Conservation (phyloP, 2,113 vertebrate genomes). For the Oryctolagus cuniculus region mOryCun1.1 NC_091440.1:50147501-50148000, state of each 20-base stretch:
- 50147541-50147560: background rate
- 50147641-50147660: conserved; percentile 5
- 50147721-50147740: conserved; percentile 16
- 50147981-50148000: too few species aligned
- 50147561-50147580: conserved; percentile 19
- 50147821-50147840: conserved; percentile 25
- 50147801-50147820: background rate
- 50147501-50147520: background rate
- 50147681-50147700: background rate
- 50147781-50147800: conserved; percentile 15
- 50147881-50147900: background rate
- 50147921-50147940: background rate
- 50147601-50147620: background rate
- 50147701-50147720: background rate
- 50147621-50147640: background rate
- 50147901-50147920: background rate
- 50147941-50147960: too few species aligned
- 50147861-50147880: background rate
- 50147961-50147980: too few species aligned
- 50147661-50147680: background rate
- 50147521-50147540: background rate
- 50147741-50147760: background rate
- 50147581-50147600: background rate
- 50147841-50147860: background rate
- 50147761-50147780: background rate